phyloP scores from a whole-genome alignment of 2,888 invertebrate species.

The Biston betularia region DNA sequence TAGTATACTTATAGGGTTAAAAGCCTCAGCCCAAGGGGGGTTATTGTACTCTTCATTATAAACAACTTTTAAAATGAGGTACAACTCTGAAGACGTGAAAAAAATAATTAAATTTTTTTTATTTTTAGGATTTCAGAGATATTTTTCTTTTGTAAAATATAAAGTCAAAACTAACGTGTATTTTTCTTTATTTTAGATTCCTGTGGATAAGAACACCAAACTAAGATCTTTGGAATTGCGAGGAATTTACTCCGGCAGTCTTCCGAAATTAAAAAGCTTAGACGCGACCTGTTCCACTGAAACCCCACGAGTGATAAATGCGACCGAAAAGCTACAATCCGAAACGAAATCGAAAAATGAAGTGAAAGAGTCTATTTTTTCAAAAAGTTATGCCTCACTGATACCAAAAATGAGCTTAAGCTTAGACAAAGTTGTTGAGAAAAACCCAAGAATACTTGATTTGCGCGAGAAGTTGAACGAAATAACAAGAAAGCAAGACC shows the following conservation, averaged over 20 bases:
- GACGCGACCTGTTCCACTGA: conserved; percentile 60
- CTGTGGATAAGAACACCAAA: conserved; percentile 79
- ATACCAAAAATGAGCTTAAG: conserved; percentile 81
- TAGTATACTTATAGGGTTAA: too few relatives aligned
- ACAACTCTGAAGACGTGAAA: too few relatives aligned
- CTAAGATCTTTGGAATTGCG: conserved; percentile 72
- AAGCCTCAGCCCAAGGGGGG: too few relatives aligned
- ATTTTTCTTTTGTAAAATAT: too few relatives aligned
- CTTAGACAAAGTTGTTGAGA: conserved; percentile 75
- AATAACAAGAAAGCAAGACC: conserved; percentile 77
- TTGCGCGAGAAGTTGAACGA: conserved; percentile 79
- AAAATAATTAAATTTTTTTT: too few relatives aligned
- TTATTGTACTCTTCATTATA: too few relatives aligned
- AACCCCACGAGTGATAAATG: conserved; percentile 55
- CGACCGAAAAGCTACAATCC: conserved; percentile 54
- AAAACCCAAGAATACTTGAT: conserved; percentile 79
- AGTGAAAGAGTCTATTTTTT: conserved; percentile 67
- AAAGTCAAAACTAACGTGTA: neutral
- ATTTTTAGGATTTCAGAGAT: too few relatives aligned
- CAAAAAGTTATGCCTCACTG: conserved; percentile 72
- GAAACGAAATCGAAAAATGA: conserved; percentile 64
- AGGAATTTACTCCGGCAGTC: conserved; percentile 67
- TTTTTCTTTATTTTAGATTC: conserved; percentile 71
- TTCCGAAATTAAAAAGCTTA: conserved; percentile 66
- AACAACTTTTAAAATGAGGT: too few relatives aligned